Conservation (phyloP, 1,140 invertebrate species). For the Catajapyx aquilonaris region DNA sequence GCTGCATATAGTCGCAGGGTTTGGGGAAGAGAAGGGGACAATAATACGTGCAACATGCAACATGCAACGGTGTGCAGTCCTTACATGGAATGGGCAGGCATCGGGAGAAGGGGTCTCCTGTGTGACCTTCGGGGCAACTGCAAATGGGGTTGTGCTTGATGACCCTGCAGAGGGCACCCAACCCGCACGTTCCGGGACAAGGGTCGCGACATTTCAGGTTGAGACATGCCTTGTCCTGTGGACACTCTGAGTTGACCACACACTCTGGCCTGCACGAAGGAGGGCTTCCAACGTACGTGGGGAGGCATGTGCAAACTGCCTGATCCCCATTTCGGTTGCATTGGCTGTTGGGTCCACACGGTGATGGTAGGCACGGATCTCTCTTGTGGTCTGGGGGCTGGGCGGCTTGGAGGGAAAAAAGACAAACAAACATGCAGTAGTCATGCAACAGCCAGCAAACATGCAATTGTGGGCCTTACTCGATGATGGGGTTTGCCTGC, state of each 20-base stretch:
- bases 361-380: slow-evolving; percentile 38
- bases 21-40: slow-evolving; percentile 11
- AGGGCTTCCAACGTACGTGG: too few relatives aligned
- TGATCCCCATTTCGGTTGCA: slow-evolving; percentile 28
- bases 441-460: slow-evolving; percentile 5
- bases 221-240: too few relatives aligned
- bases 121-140: slow-evolving; percentile 36
- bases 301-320: slow-evolving; percentile 35
- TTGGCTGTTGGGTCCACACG: slow-evolving; percentile 39
- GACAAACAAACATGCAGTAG: slow-evolving; percentile 3
- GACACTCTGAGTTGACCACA: too few relatives aligned
- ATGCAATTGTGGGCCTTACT: slow-evolving; percentile 22
- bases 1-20: slow-evolving; percentile 9
- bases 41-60: slow-evolving; percentile 14
- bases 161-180: too few relatives aligned
- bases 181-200: too few relatives aligned
- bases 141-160: too few relatives aligned
- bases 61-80: slow-evolving; percentile 4
- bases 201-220: too few relatives aligned
- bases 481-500: slow-evolving; percentile 23
- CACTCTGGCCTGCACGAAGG: too few relatives aligned
- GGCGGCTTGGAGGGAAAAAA: slow-evolving; percentile 7
- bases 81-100: slow-evolving; percentile 31
- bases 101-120: slow-evolving; percentile 43
- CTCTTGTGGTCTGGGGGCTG: slow-evolving; percentile 17